phyloP scores from a whole-genome alignment of 2,888 invertebrate genomes.

The Papilio gigon region DNA sequence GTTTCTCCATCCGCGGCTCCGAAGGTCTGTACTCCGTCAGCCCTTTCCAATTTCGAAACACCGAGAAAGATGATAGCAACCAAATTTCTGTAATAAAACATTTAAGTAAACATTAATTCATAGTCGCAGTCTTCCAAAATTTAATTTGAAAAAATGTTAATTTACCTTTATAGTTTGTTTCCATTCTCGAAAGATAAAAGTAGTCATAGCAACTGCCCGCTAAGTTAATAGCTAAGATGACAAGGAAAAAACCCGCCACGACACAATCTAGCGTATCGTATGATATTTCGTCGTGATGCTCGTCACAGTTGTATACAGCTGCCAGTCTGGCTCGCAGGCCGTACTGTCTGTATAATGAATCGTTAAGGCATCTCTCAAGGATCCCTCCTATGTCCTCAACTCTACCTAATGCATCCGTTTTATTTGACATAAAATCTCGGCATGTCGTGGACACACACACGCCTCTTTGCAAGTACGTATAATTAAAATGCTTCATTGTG shows the following conservation, averaged over 20 bases:
- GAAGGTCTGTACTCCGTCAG: constrained; percentile 38
- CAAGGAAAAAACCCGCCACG: not conserved
- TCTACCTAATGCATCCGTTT: constrained; percentile 1
- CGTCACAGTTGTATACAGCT: constrained; percentile 38
- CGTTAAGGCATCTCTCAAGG: constrained; percentile 62
- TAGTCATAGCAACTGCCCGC: constrained; percentile 6
- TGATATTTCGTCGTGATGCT: not conserved
- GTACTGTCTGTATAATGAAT: constrained; percentile 46
- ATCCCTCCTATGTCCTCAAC: constrained; percentile 31
- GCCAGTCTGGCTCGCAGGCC: constrained; percentile 45
- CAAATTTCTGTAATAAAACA: constrained; percentile 40
- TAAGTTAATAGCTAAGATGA: not conserved
- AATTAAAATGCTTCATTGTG: constrained; percentile 29
- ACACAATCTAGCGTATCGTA: constrained; percentile 6
- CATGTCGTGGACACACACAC: constrained; percentile 32
- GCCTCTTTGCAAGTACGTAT: constrained; percentile 32
- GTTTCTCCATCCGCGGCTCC: constrained; percentile 36
- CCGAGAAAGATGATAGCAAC: constrained; percentile 45
- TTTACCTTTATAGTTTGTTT: not conserved
- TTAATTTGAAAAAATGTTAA: not conserved
- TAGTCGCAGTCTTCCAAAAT: too few species aligned
- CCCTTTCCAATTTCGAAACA: constrained; percentile 44
- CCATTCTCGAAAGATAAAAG: not conserved
- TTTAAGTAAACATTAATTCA: too few species aligned
- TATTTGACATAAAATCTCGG: constrained; percentile 17